These are phyloP conservation scores for Pedetes capensis DNA, from an alignment of 2,113 vertebrate species.

Conservation along the genomic window DNA sequence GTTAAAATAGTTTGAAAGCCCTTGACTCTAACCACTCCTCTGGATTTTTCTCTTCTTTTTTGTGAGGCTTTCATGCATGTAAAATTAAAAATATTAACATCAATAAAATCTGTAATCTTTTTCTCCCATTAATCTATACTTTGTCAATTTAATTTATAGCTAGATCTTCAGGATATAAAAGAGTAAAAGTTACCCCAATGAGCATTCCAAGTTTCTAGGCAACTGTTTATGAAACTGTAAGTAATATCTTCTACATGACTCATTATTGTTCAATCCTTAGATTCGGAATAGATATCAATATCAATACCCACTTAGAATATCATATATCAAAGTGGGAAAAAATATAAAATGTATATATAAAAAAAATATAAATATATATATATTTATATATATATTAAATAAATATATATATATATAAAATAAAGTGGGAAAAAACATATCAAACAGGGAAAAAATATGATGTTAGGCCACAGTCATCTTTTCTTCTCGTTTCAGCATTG, in stretches of 20 bases:
- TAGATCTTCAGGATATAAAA: not conserved
- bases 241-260: not conserved
- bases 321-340: not conserved
- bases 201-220: not conserved
- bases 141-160: not conserved
- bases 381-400: too few species aligned
- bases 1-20: not conserved
- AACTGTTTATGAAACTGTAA: not conserved
- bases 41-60: not conserved
- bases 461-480: not conserved
- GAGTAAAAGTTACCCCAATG: not conserved
- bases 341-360: too few species aligned
- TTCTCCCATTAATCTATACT: not conserved
- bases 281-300: not conserved
- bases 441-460: not conserved
- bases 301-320: not conserved
- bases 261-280: not conserved
- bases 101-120: not conserved
- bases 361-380: too few species aligned
- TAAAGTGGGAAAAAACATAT: too few species aligned
- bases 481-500: not conserved
- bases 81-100: not conserved
- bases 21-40: not conserved
- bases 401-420: too few species aligned
- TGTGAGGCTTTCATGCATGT: accelerated